Evolutionary conservation across 2,797 vertebrate species (phyloP), one percentile per base, ranked within the genome.

Genomic region (Moxostoma hubbsi): DNA sequence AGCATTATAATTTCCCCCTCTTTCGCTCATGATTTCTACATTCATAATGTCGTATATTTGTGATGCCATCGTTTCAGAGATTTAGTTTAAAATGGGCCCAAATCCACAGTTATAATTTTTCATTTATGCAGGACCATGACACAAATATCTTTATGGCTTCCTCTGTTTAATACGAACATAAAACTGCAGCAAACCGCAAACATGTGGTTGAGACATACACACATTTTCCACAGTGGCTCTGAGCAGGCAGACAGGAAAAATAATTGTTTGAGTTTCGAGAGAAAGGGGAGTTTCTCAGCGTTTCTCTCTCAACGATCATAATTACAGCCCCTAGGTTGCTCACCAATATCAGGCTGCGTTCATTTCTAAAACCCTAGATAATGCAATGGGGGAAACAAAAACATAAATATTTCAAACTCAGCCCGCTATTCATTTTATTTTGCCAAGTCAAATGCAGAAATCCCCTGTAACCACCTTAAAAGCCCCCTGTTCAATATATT

Each of bases 371-470:
- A 82, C 87, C 36, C 80, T 78, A 74, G 84, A 76, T 84, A 89
- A 89, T 84, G 86, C 73, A 83, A 15, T 15, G 47, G 69, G 81
- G 81, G 80, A 83, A 86, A 64, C 84, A 85, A 80, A 89, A 87
- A 87, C 89, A 93, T 94, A 90, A 93, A 94, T 93, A 92, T 93
- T 93, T 92, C 89, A 93, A 93, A 91, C 89, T 87, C 89, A 83
- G 86, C 81, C 87, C 86, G 87, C 89, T 87, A 91, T 92, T 93
- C 86, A 90, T 92, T 92, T 87, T 85, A 88, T 89, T 91, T 82
- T 89, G 90, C 89, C 90, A 90, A 90, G 90, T 90, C 91, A 90
- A 92, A 92, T 84, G 84, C 85, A 89, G 89, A 93, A 94, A 91
- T 94, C 92, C 92, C 92, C 73, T 92, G 91, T 88, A 92, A 92